Evolutionary conservation across 2,113 vertebrate genomes (phyloP), one percentile per base, ranked within the genome.

Genomic region (Phylloscopus trochiloides): DNA sequence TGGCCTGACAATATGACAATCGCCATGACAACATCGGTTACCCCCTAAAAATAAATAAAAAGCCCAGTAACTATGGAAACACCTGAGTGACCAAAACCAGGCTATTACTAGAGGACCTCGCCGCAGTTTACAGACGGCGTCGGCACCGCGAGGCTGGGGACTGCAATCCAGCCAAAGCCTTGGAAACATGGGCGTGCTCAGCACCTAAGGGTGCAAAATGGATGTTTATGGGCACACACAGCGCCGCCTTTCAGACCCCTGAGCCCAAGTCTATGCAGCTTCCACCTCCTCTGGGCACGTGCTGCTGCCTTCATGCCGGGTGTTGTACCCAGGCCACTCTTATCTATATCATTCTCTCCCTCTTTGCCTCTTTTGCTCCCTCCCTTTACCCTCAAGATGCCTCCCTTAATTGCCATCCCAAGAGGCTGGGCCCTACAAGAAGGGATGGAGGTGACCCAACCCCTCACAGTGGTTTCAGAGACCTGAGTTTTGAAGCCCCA

Each of bases 51-150:
- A 88, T 73, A 96, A 95, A 90, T 72, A 74, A 79, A 78, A 66
- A 94, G 84, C 85, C 82, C 87, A 86, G 96, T 98, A 95, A 91
- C 97, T 96, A 98, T 96, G 97, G 97, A 95, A 98, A 98, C 98
- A 95, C 78, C 66, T 28, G 81, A 96, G 90, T 96, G 95, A 97
- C 97, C 96, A 73, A 96, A 97, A 77, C 71, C 79, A 82, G 91
- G 28, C 21, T 43, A 55, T 86, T 79, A 78, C 74, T 42, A 24
- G 15, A 45, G 47, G 76, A 66, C 45, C 54, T 88, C 5, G 3
- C 58, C 0, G 4, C 71, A 9, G 66, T 55, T 78, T 72, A 74
- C 26, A 50, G 90, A 57, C 13, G 18, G 73, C 19, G 7, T 29
- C 1, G 1, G 51, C 31, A 17, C n/a, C 0, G 0, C 0, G 0